phyloP scores from a whole-genome alignment of 2,113 vertebrate species.

The Neotragus pygmaeus region DNA sequence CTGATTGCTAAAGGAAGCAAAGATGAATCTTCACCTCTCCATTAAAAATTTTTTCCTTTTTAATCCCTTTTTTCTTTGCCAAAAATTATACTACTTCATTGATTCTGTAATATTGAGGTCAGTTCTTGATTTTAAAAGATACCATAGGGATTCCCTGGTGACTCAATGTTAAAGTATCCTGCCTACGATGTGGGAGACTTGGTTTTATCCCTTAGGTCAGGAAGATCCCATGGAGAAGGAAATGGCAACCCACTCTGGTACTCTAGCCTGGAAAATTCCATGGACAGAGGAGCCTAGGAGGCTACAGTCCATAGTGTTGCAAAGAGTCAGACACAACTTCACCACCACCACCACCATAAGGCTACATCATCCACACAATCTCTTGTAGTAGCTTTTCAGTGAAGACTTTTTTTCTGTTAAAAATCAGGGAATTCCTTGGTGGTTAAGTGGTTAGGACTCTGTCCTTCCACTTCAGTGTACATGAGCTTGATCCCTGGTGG shows the following conservation, averaged over 20 bases:
- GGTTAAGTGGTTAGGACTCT: background rate
- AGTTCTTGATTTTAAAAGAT: background rate
- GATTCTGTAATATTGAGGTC: background rate
- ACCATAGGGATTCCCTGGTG: background rate
- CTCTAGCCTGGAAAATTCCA: background rate
- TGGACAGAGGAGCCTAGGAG: background rate
- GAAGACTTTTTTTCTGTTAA: background rate
- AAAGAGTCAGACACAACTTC: background rate
- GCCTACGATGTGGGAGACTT: background rate
- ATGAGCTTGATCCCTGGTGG: background rate
- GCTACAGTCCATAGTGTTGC: background rate
- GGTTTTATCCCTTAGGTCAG: background rate
- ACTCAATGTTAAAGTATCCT: background rate
- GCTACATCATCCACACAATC: background rate
- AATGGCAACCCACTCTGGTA: background rate
- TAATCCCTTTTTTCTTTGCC: background rate
- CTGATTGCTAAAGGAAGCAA: background rate
- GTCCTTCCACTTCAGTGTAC: background rate
- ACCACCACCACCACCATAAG: background rate
- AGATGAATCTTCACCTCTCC: background rate
- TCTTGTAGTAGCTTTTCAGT: background rate
- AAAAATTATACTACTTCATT: background rate
- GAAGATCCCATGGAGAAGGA: background rate
- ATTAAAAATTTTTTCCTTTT: background rate
- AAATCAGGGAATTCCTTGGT: background rate